A percentile compares a stretch with the other conserved stretches of the same genome.
Conservation (phyloP, 2,888 invertebrate genomes). For the Aphelenchoides bicaudatus region DNA sequence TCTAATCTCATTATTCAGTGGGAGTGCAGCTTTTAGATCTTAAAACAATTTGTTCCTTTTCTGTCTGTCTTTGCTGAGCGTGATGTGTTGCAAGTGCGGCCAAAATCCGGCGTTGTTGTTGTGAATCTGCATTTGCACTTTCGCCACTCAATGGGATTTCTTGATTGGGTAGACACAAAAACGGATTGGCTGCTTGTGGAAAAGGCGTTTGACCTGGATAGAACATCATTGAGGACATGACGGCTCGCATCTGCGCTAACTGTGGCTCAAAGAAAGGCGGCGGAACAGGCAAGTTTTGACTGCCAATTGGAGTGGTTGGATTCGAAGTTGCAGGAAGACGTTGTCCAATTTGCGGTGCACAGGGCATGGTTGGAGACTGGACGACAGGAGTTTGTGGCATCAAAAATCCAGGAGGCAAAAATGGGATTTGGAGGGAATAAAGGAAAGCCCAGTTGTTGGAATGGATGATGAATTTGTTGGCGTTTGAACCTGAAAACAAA, state of each 20-base stretch:
- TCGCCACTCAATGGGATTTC: too few species aligned
- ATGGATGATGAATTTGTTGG: conserved; percentile 1
- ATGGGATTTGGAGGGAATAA: conserved; percentile 7
- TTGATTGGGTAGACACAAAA: neutral
- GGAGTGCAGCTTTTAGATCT: too few species aligned
- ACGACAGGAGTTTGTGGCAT: neutral
- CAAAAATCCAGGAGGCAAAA: neutral
- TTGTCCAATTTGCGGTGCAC: neutral
- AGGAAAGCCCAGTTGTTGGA: neutral
- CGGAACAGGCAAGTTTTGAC: neutral
- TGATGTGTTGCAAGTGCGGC: neutral
- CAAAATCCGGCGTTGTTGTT: neutral
- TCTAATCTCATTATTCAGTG: too few species aligned
- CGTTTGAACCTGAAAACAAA: conserved; percentile 5
- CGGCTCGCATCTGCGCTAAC: conserved; percentile 2
- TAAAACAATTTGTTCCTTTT: too few species aligned
- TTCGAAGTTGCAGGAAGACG: too few species aligned
- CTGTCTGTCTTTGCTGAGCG: neutral
- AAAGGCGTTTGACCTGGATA: neutral
- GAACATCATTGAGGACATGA: neutral
- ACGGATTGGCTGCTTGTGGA: neutral
- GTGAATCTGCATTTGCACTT: too few species aligned
- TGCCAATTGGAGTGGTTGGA: too few species aligned
- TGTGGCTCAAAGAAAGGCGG: conserved; percentile 8
- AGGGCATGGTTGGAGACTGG: neutral